Base-by-base conservation (phyloP, 2,888 invertebrate genomes). In the Andrena fulva region DNA sequence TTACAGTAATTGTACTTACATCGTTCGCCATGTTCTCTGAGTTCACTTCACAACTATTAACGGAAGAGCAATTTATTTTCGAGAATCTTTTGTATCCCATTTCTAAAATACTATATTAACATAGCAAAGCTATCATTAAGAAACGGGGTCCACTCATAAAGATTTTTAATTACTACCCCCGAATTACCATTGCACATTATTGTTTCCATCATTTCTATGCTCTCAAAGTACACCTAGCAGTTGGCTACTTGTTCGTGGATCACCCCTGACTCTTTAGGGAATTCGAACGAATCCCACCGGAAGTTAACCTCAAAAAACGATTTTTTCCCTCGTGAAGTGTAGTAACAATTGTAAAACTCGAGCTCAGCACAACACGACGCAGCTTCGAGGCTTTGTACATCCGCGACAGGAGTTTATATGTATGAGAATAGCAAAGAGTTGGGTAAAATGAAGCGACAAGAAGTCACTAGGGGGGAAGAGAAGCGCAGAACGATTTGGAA, bases 321-420 rank as follows among this genome's bases (percentile, higher is more conserved):
- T 54, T 54, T 20, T 20, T 24, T 24, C 6, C n/a, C n/a, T 16
- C n/a, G n/a, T 7, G 52, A 52, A n/a, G 7, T 20, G 52, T 52
- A 16, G 20, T 52, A 52, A 20, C 24, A 56, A 20, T 27, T 56
- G 24, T 56, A 62, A 35, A 27, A 70, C 48, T 48, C 33, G 54
- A 56, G 12, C 80, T 81, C 80, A 75, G 80, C 80, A 80, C 80
- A 80, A 80, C 77, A 80, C 80, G 77, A 77, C 62, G 50, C 76
- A 69, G n/a, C 56, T 59, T 59, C 12, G 4, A n/a, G 10, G 52
- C 16, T 27, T 73, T 24, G 5, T 52, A 50, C n/a, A 42, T 24
- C 16, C 29, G 10, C 7, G 12, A 48, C 5, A 6, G 64, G 12
- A 42, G 48, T 24, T 33, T 56, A 27, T 27, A 27, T 10, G 4